A percentile compares a stretch with the other conserved stretches of the same genome.
Conservation (phyloP, 2,888 invertebrate genomes). For the Rhagonycha fulva region DNA sequence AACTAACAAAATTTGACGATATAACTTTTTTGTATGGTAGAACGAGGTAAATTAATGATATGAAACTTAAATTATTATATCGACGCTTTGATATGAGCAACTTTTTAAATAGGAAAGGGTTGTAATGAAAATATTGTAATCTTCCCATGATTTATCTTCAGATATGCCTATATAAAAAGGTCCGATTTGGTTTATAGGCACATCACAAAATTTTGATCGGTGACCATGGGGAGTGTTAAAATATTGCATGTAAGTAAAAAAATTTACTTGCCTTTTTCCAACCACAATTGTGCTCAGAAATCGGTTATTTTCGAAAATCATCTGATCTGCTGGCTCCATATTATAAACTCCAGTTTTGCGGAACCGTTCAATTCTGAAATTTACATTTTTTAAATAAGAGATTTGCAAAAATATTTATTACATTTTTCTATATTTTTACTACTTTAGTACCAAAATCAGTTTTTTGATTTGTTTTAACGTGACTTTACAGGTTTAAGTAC, state of each 20-base stretch:
- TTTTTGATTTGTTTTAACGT: background rate
- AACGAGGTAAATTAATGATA: background rate
- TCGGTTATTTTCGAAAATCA: slow-evolving; percentile 52
- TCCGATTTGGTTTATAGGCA: background rate
- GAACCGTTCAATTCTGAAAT: slow-evolving; percentile 37
- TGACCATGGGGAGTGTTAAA: slow-evolving; percentile 1
- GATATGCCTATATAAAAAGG: slow-evolving; percentile 1
- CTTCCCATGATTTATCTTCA: background rate
- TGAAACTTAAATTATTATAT: background rate
- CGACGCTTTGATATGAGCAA: background rate
- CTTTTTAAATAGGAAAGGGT: background rate
- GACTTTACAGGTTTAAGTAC: background rate
- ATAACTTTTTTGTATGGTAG: background rate
- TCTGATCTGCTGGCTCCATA: slow-evolving; percentile 49
- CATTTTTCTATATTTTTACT: background rate
- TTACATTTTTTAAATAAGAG: slow-evolving; percentile 4
- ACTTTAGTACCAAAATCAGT: background rate
- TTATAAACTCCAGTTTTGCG: slow-evolving; percentile 50
- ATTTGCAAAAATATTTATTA: background rate
- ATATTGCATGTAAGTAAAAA: slow-evolving; percentile 5
- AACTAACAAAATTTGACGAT: slow-evolving; percentile 12
- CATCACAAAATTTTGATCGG: background rate
- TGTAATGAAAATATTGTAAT: background rate
- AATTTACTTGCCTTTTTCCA: slow-evolving; percentile 50
- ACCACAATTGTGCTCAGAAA: slow-evolving; percentile 52